Conservation (phyloP, 2,888 invertebrate species). For the Acanthococcus lagerstroemiae region DNA sequence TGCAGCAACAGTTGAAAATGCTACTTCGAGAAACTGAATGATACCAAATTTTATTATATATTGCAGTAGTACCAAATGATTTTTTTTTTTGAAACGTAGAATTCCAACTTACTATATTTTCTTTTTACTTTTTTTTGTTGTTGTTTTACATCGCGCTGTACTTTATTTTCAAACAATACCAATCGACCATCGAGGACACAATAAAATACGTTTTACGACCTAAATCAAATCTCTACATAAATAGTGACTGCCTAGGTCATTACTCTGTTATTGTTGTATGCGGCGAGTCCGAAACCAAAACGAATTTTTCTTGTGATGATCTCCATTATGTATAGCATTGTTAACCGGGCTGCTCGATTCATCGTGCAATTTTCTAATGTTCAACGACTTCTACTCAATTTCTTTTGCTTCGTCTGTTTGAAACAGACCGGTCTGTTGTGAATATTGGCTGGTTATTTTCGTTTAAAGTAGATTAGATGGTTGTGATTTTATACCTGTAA, state of each 20-base stretch:
- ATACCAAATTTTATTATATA: no score
- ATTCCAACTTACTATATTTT: background rate
- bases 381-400: background rate
- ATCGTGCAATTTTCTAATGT: background rate
- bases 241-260: conserved; percentile 1
- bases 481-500: no score
- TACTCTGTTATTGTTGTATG: conserved; percentile 6
- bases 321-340: conserved; percentile 6
- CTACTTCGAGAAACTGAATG: no score
- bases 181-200: background rate
- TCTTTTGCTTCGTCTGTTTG: background rate
- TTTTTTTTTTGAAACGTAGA: background rate
- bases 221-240: background rate
- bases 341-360: background rate
- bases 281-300: conserved; percentile 16
- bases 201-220: background rate
- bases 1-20: no score
- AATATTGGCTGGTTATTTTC: no score
- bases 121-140: background rate
- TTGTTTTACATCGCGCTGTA: background rate
- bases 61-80: no score
- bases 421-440: no score
- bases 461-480: no score
- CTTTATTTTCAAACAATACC: no score
- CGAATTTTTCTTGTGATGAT: conserved; percentile 13